Evolutionary conservation across 2,888 invertebrate species (phyloP).

Genomic region (Lacanobia wlatinum): DNA sequence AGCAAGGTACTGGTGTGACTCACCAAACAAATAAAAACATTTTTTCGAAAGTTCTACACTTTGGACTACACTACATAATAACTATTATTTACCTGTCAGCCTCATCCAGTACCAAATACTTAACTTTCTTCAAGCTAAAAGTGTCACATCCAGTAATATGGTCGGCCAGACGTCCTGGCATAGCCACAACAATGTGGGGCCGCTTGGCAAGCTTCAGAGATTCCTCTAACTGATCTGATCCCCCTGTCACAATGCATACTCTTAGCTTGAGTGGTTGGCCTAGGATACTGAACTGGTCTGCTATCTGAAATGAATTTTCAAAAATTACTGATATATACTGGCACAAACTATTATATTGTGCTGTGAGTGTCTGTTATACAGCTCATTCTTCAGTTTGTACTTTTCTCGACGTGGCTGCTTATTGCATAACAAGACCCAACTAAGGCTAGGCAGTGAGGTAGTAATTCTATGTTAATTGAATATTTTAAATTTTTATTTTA

Average conservation of each 20-base stretch:
- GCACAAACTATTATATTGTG: neutral
- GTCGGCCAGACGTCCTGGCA: slow-evolving; percentile 98
- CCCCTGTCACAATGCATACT: slow-evolving; percentile 97
- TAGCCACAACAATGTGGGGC: slow-evolving; percentile 98
- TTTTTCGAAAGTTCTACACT: neutral
- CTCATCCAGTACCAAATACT: slow-evolving; percentile 98
- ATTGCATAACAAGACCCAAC: too few species aligned
- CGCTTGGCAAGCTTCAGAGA: slow-evolving; percentile 95
- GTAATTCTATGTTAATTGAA: too few species aligned
- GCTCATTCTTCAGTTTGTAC: too few species aligned
- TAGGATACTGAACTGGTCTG: slow-evolving; percentile 97
- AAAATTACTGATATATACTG: neutral
- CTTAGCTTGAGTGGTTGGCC: slow-evolving; percentile 96
- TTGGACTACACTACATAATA: neutral
- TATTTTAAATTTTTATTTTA: too few species aligned
- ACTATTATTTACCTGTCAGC: slow-evolving; percentile 94
- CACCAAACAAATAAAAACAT: too few species aligned
- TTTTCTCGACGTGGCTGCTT: too few species aligned
- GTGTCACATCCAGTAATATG: slow-evolving; percentile 97
- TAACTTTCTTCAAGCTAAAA: slow-evolving; percentile 94
- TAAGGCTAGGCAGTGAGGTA: too few species aligned
- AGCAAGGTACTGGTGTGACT: too few species aligned
- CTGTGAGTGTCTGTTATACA: too few species aligned
- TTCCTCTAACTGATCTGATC: slow-evolving; percentile 97
- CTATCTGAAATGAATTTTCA: slow-evolving; percentile 91